Percentiles rank a stretch among this genome's conserved stretches.
Conservation (phyloP, 2,888 invertebrate species). For the Phortica magna region DNA sequence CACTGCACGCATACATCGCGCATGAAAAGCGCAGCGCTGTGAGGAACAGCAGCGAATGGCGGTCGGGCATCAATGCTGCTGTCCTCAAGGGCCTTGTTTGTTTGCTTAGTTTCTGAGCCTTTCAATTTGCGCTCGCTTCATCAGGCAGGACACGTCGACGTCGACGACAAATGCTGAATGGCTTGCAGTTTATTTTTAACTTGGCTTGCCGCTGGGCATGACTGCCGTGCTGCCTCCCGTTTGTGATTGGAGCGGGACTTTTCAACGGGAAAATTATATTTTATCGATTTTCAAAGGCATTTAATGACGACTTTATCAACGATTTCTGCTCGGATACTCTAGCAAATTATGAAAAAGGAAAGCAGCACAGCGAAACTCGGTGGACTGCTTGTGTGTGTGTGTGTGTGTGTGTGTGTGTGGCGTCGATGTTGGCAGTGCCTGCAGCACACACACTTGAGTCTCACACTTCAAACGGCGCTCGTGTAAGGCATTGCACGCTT, state of each 20-base stretch:
- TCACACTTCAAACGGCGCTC: not conserved
- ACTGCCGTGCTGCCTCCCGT: not conserved
- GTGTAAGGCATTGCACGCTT: slow-evolving; percentile 69
- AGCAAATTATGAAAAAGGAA: slow-evolving; percentile 17
- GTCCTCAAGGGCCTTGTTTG: not conserved
- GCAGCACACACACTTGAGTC: slow-evolving; percentile 54
- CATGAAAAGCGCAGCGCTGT: slow-evolving; percentile 14
- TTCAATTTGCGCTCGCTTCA: slow-evolving; percentile 14
- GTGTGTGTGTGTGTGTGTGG: not conserved
- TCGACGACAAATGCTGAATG: not conserved
- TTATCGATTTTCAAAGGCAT: slow-evolving; percentile 60
- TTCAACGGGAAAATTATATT: slow-evolving; percentile 45
- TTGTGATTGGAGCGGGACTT: not conserved
- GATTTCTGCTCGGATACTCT: slow-evolving; percentile 39
- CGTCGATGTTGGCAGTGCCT: slow-evolving; percentile 41
- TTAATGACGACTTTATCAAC: slow-evolving; percentile 63
- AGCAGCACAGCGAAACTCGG: not conserved
- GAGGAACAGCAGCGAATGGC: not conserved
- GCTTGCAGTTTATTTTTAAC: slow-evolving; percentile 18
- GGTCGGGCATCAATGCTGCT: too few species aligned
- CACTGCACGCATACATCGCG: not conserved
- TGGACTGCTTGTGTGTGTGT: not conserved
- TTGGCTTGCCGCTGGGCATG: not conserved
- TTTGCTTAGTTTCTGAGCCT: not conserved
- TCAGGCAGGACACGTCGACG: not conserved